Evolutionary conservation across 2,888 invertebrate species (phyloP).

Genomic region (Pseudococcus viburni): DNA sequence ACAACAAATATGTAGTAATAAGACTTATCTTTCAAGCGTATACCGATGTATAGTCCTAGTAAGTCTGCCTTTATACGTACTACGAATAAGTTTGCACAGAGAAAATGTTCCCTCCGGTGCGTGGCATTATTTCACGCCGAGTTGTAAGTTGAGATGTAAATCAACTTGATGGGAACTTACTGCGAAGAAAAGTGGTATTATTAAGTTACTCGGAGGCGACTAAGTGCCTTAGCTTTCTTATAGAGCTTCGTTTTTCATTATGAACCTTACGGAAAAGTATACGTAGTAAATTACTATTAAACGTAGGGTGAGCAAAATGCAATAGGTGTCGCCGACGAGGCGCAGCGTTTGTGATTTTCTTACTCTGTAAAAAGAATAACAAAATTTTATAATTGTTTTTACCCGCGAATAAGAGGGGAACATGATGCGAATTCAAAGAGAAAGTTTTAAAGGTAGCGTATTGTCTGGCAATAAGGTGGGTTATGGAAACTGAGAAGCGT

Average conservation of each 20-base stretch:
- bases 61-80: not conserved
- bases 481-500: not conserved
- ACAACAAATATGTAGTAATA: conserved; percentile 13
- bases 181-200: conserved; percentile 47
- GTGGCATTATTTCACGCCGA: conserved; percentile 33
- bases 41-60: not conserved
- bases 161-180: conserved; percentile 47
- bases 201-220: conserved; percentile 43
- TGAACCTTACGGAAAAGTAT: not conserved
- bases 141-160: conserved; percentile 45
- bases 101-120: conserved; percentile 46
- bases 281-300: conserved; percentile 37
- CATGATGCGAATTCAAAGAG: conserved; percentile 12
- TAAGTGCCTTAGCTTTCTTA: conserved; percentile 42
- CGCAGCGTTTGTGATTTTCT: conserved; percentile 17
- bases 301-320: not conserved
- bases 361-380: conserved; percentile 37
- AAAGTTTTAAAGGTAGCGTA: not conserved
- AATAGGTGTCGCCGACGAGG: conserved; percentile 28
- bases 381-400: conserved; percentile 36
- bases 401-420: not conserved
- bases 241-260: conserved; percentile 46
- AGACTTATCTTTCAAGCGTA: conserved; percentile 21
- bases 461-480: not conserved
- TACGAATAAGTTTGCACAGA: conserved; percentile 1